Percentiles rank a stretch among this genome's conserved stretches.
These are phyloP conservation scores for Aphidoletes aphidimyza DNA, from an alignment of 2,888 invertebrate species.

Conservation along the genomic window DNA sequence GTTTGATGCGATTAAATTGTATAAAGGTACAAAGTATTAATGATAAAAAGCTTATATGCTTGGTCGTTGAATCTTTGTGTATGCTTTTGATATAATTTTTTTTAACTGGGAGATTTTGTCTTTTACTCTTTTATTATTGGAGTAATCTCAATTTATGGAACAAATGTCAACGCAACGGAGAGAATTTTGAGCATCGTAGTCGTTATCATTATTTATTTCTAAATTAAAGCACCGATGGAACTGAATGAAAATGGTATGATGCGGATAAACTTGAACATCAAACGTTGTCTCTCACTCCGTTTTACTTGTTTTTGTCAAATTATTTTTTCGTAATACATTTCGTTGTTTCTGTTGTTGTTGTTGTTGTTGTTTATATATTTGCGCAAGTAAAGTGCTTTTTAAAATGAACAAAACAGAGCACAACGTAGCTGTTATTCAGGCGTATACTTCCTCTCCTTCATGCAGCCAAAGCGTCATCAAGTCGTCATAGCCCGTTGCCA, in stretches of 20 bases:
- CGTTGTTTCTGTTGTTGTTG: too few species aligned
- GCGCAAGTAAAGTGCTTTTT: background rate
- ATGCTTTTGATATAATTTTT: background rate
- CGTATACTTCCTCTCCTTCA: too few species aligned
- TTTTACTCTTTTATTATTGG: background rate
- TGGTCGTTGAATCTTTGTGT: too few species aligned
- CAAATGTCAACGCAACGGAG: background rate
- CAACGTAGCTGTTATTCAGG: too few species aligned
- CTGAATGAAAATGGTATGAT: background rate
- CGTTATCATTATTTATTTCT: background rate
- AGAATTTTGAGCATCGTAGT: background rate
- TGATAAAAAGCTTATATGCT: background rate
- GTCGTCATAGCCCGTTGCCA: too few species aligned
- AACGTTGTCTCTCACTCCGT: background rate
- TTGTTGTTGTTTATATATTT: too few species aligned
- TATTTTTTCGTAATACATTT: too few species aligned
- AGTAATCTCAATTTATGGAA: conserved; percentile 10
- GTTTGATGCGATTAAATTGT: conserved; percentile 13
- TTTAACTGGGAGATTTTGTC: background rate
- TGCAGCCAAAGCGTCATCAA: too few species aligned
- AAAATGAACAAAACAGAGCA: too few species aligned
- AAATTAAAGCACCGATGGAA: background rate
- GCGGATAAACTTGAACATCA: background rate
- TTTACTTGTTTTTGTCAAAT: background rate
- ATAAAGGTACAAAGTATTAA: background rate